A percentile compares a stretch with the other conserved stretches of the same genome.
Evolutionary conservation across 1,140 invertebrate species (phyloP).

Genomic region (Latrodectus geometricus): DNA sequence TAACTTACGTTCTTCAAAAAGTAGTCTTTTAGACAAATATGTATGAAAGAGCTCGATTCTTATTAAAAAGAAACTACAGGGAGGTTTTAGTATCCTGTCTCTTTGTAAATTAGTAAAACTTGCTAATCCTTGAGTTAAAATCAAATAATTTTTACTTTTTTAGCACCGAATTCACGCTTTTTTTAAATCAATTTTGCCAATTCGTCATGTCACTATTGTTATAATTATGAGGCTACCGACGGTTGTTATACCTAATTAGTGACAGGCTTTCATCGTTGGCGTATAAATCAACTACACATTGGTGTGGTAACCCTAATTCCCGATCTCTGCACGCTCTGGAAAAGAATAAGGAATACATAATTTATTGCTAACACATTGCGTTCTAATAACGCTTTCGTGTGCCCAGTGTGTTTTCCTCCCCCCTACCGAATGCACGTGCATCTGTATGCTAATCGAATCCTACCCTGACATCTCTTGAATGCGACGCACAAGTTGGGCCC

Average conservation of each 20-base stretch:
- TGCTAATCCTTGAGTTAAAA: not conserved
- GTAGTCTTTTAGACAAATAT: too few relatives aligned
- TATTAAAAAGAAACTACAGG: too few relatives aligned
- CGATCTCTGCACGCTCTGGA: not conserved
- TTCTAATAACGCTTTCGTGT: conserved; percentile 24
- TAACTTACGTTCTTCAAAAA: too few relatives aligned
- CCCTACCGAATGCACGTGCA: conserved; percentile 14
- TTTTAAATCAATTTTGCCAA: not conserved
- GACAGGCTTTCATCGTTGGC: not conserved
- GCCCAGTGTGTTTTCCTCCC: not conserved
- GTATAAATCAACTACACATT: not conserved
- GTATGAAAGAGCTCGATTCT: too few relatives aligned
- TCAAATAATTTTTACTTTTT: not conserved
- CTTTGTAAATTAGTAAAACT: too few relatives aligned
- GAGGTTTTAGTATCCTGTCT: too few relatives aligned
- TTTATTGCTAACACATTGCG: conserved; percentile 45
- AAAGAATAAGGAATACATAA: conserved; percentile 47
- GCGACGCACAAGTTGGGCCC: not conserved
- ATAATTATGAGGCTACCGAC: not conserved
- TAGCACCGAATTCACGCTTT: not conserved
- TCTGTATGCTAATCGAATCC: conserved; percentile 53
- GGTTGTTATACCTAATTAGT: not conserved
- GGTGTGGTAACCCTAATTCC: not conserved
- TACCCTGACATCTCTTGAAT: conserved; percentile 18
- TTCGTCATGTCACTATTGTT: not conserved